These are phyloP conservation scores for Nibea albiflora DNA, from an alignment of 2,113 vertebrate species.

Conservation along the genomic window DNA sequence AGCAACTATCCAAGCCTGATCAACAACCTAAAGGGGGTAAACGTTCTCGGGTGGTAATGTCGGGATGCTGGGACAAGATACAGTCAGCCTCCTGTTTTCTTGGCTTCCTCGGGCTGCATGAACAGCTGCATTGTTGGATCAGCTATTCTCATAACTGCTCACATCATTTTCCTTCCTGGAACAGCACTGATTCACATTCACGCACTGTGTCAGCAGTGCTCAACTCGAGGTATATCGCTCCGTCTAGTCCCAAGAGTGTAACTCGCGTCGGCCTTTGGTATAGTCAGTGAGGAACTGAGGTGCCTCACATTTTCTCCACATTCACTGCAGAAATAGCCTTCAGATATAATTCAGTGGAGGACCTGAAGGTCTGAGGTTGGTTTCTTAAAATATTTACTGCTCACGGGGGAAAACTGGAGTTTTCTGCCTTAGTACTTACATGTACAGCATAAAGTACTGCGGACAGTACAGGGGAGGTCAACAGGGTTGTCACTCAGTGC, in stretches of 20 bases:
- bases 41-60: neutral
- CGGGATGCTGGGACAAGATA: neutral
- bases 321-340: neutral
- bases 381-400: neutral
- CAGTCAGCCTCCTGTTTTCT: slow-evolving; percentile 11
- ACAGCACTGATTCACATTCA: slow-evolving; percentile 12
- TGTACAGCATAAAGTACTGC: neutral
- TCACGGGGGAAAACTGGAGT: neutral
- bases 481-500: slow-evolving; percentile 20
- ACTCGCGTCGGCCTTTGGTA: neutral
- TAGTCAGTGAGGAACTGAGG: neutral
- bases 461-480: slow-evolving; percentile 21
- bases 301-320: neutral
- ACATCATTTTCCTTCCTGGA: slow-evolving; percentile 36
- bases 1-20: neutral
- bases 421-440: neutral
- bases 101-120: neutral
- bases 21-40: slow-evolving; percentile 21
- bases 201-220: slow-evolving; percentile 26
- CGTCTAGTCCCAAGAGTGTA: neutral
- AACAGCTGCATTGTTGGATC: slow-evolving; percentile 51
- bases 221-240: neutral
- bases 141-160: slow-evolving; percentile 34
- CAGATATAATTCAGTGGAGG: neutral
- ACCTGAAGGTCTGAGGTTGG: neutral